These are phyloP conservation scores for Drosophila serrata DNA, from an alignment of 1,140 invertebrate genomes.

Conservation along the genomic window DNA sequence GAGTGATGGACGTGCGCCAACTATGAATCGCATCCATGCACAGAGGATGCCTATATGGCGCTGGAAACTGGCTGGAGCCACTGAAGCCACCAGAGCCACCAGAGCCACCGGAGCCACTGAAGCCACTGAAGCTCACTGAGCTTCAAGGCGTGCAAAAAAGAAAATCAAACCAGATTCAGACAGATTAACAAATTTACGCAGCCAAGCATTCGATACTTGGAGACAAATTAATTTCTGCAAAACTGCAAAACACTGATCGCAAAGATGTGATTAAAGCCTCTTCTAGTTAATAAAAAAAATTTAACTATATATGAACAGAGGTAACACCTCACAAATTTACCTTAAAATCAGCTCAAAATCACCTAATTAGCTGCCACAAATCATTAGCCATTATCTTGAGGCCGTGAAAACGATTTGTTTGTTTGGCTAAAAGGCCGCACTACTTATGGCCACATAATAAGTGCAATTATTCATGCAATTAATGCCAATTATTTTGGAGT, in stretches of 20 bases:
- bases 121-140: conserved; percentile 53
- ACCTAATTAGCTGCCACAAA: conserved; percentile 5
- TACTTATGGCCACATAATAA: conserved; percentile 28
- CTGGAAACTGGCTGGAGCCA: conserved; percentile 25
- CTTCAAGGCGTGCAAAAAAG: conserved; percentile 55
- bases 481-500: conserved; percentile 25
- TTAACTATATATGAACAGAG: too few relatives aligned
- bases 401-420: conserved; percentile 21
- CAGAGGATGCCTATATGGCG: conserved; percentile 22
- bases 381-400: conserved; percentile 29
- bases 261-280: background rate
- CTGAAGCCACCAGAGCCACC: background rate
- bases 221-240: conserved; percentile 3
- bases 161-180: conserved; percentile 5
- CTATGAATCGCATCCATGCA: conserved; percentile 47
- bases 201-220: background rate
- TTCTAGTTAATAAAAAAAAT: background rate
- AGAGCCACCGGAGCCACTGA: conserved; percentile 9
- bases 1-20: conserved; percentile 48
- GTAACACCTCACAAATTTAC: conserved; percentile 5
- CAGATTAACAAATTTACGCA: background rate
- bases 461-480: conserved; percentile 39
- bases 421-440: conserved; percentile 22
- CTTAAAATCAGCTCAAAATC: conserved; percentile 10
- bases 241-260: background rate